phyloP scores from a whole-genome alignment of 2,888 invertebrate species.

The Arge pagana region DNA sequence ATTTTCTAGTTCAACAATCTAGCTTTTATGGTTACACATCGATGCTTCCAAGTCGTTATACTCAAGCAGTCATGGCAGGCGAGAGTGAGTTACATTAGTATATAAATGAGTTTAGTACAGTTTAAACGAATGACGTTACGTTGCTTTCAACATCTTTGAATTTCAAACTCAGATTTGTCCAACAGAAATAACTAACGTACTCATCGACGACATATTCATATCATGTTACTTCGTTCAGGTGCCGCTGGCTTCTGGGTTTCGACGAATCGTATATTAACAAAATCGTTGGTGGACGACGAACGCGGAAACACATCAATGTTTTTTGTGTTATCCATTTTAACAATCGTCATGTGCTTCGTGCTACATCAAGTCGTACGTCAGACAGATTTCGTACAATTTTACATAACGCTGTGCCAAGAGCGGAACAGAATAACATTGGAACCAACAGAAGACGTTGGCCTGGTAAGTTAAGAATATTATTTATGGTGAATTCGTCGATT shows the following conservation, averaged over 20 bases:
- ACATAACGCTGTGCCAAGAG: constrained; percentile 75
- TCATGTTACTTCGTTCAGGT: constrained; percentile 63
- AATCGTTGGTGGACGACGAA: constrained; percentile 76
- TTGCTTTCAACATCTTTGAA: background rate
- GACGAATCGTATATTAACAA: constrained; percentile 81
- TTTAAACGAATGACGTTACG: too few relatives aligned
- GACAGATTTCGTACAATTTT: constrained; percentile 82
- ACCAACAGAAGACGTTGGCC: constrained; percentile 82
- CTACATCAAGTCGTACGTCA: constrained; percentile 78
- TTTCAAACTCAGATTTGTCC: background rate
- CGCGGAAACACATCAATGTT: constrained; percentile 84
- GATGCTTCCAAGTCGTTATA: constrained; percentile 86
- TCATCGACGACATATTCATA: too few relatives aligned
- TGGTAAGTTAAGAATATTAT: constrained; percentile 62
- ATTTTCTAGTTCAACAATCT: constrained; percentile 78
- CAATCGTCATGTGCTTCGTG: constrained; percentile 77
- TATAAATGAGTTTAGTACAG: too few relatives aligned
- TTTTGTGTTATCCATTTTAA: constrained; percentile 78
- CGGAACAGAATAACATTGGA: constrained; percentile 80
- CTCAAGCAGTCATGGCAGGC: constrained; percentile 93
- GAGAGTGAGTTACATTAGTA: constrained; percentile 74
- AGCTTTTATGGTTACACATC: constrained; percentile 94
- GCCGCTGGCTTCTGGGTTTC: constrained; percentile 88
- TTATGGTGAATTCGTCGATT: background rate
- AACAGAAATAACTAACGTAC: too few relatives aligned